Evolutionary conservation across 2,797 vertebrate genomes (phyloP), one percentile per base, ranked within the genome.

Genomic region (Xenentodon cancila): DNA sequence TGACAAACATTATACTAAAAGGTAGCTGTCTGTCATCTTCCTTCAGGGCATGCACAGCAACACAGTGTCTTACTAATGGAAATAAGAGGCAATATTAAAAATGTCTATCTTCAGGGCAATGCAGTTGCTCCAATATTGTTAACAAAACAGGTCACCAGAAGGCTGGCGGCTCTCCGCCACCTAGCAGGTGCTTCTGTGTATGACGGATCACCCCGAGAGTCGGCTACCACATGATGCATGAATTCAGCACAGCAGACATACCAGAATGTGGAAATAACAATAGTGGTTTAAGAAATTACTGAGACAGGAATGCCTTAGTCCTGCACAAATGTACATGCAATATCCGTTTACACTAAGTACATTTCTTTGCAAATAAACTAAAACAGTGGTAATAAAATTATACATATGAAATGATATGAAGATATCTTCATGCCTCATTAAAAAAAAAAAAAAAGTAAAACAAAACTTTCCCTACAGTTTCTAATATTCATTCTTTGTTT

Each of bases 401-500:
- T n/a, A n/a, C n/a, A n/a, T n/a, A n/a, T n/a, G n/a, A n/a, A n/a
- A n/a, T n/a, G n/a, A n/a, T n/a, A 65, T 3, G 32, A 5, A 9
- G 43, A 16, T 51, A 13, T 68, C 45, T 12, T 19, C 13, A 40
- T 45, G 34, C 34, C 34, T 37, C 34, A 37, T 11, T 37, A 12
- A 53, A 16, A 49, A 50, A 17, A 5, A 54, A 55, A 25, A 18
- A 54, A 25, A 32, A 25, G n/a, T n/a, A n/a, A 51, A 55, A 37
- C 2, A 27, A n/a, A 19, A 30, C 49, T 71, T 80, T 66, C 51
- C 47, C 53, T 43, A 25, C 56, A 62, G 50, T 17, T 20, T 21
- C 56, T 25, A 48, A 68, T 75, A 45, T 65, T 84, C 81, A 70
- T 22, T 44, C 73, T 85, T 84, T 85, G 84, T 90, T 88, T 81